A percentile compares a stretch with the other conserved stretches of the same genome.
These are phyloP conservation scores for Pycnomerus fuliginosus DNA, from an alignment of 2,888 invertebrate species.

Conservation along the genomic window DNA sequence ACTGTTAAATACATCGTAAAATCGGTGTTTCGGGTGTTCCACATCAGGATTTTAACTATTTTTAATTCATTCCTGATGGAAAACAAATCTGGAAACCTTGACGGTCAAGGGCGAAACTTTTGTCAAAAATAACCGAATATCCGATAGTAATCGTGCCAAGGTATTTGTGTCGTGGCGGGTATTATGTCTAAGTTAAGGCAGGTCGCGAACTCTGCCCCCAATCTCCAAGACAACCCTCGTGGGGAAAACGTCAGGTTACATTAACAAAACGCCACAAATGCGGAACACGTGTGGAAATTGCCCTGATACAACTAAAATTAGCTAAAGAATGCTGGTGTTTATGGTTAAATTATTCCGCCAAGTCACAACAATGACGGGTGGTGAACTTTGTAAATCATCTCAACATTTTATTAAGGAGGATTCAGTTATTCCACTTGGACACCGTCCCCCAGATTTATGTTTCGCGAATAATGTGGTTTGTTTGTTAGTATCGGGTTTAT, in stretches of 20 bases:
- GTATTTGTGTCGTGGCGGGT: slow-evolving; percentile 9
- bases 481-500: slow-evolving; percentile 43
- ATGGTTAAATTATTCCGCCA: slow-evolving; percentile 23
- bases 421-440: slow-evolving; percentile 16
- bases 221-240: slow-evolving; percentile 21
- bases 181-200: slow-evolving; percentile 24
- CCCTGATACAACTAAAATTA: slow-evolving; percentile 29
- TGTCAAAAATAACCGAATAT: slow-evolving; percentile 30
- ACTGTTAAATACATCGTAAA: slow-evolving; percentile 21
- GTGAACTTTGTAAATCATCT: slow-evolving; percentile 20
- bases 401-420: slow-evolving; percentile 12
- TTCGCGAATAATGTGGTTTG: slow-evolving; percentile 36
- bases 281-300: slow-evolving; percentile 29
- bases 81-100: slow-evolving; percentile 2
- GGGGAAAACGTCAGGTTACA: slow-evolving; percentile 26
- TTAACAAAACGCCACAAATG: slow-evolving; percentile 29
- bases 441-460: slow-evolving; percentile 13
- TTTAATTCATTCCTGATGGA: background rate
- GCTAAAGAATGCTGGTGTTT: slow-evolving; percentile 29
- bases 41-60: background rate
- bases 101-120: slow-evolving; percentile 8
- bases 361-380: slow-evolving; percentile 27
- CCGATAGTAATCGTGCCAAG: slow-evolving; percentile 28
- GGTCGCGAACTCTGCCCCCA: slow-evolving; percentile 29
- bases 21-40: too few species aligned